Percentiles rank a stretch among this genome's conserved stretches.
Conservation (phyloP, 2,797 vertebrate species). For the Enteromius radiatus region DNA sequence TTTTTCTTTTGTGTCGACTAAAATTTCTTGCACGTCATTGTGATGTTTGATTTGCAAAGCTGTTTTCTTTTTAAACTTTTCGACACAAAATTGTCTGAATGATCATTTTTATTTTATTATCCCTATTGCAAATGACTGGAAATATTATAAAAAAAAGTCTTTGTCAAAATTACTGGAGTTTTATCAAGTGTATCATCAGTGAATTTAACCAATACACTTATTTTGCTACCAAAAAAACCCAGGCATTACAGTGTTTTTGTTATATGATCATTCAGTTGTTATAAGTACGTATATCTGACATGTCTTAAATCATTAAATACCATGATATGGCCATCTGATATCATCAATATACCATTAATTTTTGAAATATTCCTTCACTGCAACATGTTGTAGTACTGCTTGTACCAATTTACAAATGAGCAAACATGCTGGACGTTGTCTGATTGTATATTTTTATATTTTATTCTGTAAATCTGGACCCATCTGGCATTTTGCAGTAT, state of each 20-base stretch:
- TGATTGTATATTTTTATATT: constrained; percentile 31
- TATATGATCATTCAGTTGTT: background rate
- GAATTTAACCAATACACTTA: background rate
- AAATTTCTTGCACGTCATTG: background rate
- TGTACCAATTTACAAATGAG: constrained; percentile 38
- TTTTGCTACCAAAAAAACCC: background rate
- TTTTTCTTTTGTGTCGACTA: background rate
- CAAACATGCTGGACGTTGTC: constrained; percentile 47
- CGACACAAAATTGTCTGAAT: background rate
- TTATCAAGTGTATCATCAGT: background rate
- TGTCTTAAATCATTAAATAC: background rate
- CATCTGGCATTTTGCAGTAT: constrained; percentile 55
- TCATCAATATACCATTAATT: background rate
- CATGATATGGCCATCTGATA: background rate
- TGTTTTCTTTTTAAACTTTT: background rate
- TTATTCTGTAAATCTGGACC: constrained; percentile 50
- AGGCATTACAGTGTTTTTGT: background rate
- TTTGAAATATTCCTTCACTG: background rate
- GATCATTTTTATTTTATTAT: background rate
- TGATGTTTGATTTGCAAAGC: background rate
- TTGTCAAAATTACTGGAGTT: background rate
- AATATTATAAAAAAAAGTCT: background rate
- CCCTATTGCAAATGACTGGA: background rate
- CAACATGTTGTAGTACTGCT: background rate
- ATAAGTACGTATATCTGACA: background rate